phyloP scores from a whole-genome alignment of 2,888 invertebrate genomes.

The Camptogramma bilineatum region DNA sequence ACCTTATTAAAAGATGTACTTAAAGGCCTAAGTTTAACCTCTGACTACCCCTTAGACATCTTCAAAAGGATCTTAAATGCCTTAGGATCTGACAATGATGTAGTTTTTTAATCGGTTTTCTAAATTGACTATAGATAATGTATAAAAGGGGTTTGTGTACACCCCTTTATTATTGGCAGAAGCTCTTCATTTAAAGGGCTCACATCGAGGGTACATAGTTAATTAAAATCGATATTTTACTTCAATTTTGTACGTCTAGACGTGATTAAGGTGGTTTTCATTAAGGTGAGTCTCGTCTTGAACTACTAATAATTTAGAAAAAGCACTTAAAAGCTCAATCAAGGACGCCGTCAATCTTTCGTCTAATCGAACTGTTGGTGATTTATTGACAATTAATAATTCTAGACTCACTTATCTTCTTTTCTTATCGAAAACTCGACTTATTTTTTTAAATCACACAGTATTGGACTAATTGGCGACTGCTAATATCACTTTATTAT shows the following conservation, averaged over 20 bases:
- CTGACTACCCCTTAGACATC: no score
- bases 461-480: no score
- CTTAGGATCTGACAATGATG: no score
- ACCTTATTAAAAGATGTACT: no score
- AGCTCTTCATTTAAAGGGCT: slow-evolving; percentile 5
- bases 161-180: not conserved
- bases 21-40: no score
- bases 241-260: slow-evolving; percentile 15
- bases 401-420: no score
- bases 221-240: slow-evolving; percentile 19
- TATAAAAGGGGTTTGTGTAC: not conserved
- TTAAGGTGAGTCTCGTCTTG: not conserved
- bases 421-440: no score
- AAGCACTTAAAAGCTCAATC: not conserved
- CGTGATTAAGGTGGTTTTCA: slow-evolving; percentile 1
- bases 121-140: no score
- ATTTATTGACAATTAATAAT: not conserved
- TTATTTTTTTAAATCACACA: no score
- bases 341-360: not conserved
- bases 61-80: no score
- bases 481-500: no score
- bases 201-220: slow-evolving; percentile 5
- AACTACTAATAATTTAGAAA: not conserved
- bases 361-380: not conserved
- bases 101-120: no score